These are phyloP conservation scores for Hypercompe scribonia DNA, from an alignment of 2,888 invertebrate species.

Conservation along the genomic window DNA sequence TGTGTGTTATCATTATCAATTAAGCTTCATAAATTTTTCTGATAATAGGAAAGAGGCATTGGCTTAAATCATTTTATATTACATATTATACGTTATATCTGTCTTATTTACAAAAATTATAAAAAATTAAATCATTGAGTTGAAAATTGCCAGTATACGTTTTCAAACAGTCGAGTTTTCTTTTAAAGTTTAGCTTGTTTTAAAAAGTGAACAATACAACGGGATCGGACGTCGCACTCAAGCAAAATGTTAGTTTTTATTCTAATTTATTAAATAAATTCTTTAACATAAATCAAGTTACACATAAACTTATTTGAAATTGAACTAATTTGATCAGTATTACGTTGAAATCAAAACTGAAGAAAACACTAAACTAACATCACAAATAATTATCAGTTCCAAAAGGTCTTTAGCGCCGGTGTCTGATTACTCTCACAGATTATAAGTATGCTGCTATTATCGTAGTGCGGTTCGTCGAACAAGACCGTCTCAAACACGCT, in stretches of 20 bases:
- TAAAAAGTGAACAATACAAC: too few relatives aligned
- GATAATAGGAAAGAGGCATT: neutral
- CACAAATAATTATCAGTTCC: neutral
- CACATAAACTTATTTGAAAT: neutral
- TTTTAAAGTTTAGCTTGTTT: too few relatives aligned
- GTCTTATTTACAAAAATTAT: neutral
- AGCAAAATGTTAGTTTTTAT: neutral
- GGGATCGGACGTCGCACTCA: too few relatives aligned
- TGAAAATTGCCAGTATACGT: neutral
- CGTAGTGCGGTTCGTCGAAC: slow-evolving; percentile 5
- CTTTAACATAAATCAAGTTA: too few relatives aligned
- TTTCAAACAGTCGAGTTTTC: neutral
- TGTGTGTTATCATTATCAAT: too few relatives aligned
- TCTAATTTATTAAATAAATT: neutral
- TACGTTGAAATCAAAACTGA: neutral
- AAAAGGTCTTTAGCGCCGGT: neutral
- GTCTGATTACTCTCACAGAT: neutral
- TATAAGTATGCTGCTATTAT: neutral
- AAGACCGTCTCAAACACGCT: neutral
- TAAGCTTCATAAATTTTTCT: too few relatives aligned
- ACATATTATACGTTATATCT: too few relatives aligned
- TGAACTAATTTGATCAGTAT: neutral
- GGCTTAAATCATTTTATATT: neutral
- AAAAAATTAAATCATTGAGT: neutral
- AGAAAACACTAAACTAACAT: neutral